Base-by-base conservation (phyloP, 2,888 invertebrate species). In the Thecocarcelia acutangulata region DNA sequence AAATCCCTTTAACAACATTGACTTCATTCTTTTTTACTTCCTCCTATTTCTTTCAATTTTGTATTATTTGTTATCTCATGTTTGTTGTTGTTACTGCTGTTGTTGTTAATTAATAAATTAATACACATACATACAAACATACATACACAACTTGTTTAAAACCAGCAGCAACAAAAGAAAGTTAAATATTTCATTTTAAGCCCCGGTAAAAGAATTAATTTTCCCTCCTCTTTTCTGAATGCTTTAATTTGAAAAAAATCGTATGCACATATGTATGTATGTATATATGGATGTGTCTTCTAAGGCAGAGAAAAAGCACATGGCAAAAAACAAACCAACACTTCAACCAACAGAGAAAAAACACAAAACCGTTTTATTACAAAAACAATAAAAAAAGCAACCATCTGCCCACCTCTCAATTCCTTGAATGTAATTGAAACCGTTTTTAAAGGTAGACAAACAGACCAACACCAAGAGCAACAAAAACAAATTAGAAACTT, bases 51-150 rank as follows among this genome's bases (percentile, higher is more conserved):
- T 70, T 40, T 15, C 44, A 40, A 58, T 12, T 50, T 50, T 12
- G 13, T 69, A 58, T 6, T 19, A 46, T 58, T 44, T 42, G n/a
- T 69, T 76, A 37, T 54, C 44, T 46, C 2, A 1, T 37, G 40
- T 50, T 61, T 15, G 21, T 46, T 58, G 59, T 33, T 68, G 42
- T 69, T 76, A 44, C 56, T 58, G 59, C 40, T 68, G 50, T 69
- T 76, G 52, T 69, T 76, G 24, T 78, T 82, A 82, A 82, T 82
- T 82, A 82, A 82, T 66, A 78, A 82, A 82, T 82, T 82, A 78
- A 78, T 82, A 59, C 58, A 74, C 75, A n/a, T n/a, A n/a, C n/a
- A n/a, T n/a, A n/a, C n/a, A n/a, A n/a, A n/a, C n/a, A n/a, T n/a
- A n/a, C n/a, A n/a, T n/a, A 74, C 33, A 69, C 50, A 73, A 64